Percentiles rank a stretch among this genome's conserved stretches.
Conservation (phyloP, 1,140 invertebrate genomes). For the Zelostemma sp. region DNA sequence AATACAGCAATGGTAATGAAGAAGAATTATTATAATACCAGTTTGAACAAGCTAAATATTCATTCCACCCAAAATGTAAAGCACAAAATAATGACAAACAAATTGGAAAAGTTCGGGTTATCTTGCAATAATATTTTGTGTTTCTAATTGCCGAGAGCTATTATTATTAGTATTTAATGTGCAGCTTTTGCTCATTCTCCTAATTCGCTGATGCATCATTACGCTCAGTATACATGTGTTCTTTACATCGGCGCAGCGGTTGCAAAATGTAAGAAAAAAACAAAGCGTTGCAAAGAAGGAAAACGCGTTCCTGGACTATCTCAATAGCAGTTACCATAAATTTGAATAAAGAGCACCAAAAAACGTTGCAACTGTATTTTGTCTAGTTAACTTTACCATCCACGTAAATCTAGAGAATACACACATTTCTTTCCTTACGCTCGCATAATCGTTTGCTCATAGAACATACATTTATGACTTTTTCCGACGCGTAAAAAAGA, state of each 20-base stretch:
- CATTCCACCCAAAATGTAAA: neutral
- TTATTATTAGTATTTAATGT: neutral
- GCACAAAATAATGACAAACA: neutral
- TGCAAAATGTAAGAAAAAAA: constrained; percentile 17
- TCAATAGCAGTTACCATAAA: constrained; percentile 36
- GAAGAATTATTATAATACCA: too few relatives aligned
- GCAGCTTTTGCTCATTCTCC: neutral
- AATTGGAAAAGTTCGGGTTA: neutral
- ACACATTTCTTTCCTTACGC: neutral
- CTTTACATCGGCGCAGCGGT: constrained; percentile 17
- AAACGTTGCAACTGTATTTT: constrained; percentile 23
- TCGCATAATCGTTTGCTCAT: constrained; percentile 5
- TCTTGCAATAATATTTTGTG: neutral
- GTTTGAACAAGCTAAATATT: neutral
- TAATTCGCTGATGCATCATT: neutral
- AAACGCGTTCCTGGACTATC: constrained; percentile 37
- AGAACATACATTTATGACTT: constrained; percentile 6
- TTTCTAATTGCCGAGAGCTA: neutral
- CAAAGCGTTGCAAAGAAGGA: constrained; percentile 8
- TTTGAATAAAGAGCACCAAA: constrained; percentile 24
- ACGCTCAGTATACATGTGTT: constrained; percentile 1
- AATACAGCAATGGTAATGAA: neutral
- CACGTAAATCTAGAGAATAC: neutral
- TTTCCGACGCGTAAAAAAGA: too few relatives aligned
- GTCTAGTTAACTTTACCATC: constrained; percentile 20